phyloP scores from a whole-genome alignment of 2,888 invertebrate species.

The Sisyra terminalis region DNA sequence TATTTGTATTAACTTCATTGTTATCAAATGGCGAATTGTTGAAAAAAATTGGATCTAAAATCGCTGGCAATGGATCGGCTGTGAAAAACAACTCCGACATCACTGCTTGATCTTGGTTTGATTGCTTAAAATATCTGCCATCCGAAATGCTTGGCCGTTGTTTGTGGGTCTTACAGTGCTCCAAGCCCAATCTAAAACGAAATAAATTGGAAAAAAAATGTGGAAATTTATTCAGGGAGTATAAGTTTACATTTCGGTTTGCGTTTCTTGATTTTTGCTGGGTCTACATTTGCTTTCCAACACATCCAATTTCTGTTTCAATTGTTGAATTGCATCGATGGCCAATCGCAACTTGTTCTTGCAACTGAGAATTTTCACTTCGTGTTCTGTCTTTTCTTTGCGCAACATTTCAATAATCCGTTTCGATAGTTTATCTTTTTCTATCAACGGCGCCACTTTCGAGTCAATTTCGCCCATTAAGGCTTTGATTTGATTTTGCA shows the following conservation, averaged over 20 bases:
- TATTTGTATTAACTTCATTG: slow-evolving; percentile 5
- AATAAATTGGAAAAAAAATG: too few species aligned
- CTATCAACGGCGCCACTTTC: background rate
- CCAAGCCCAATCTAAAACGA: too few species aligned
- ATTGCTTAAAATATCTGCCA: too few species aligned
- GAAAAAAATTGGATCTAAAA: slow-evolving; percentile 8
- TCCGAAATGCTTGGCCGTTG: too few species aligned
- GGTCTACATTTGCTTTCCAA: background rate
- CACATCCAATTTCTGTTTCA: background rate
- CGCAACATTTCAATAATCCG: background rate
- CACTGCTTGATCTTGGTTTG: background rate
- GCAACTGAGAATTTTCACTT: slow-evolving; percentile 1
- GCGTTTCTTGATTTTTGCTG: background rate
- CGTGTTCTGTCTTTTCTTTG: slow-evolving; percentile 1
- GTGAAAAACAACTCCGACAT: slow-evolving; percentile 12
- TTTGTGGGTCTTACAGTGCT: too few species aligned
- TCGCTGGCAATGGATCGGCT: slow-evolving; percentile 6
- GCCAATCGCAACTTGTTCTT: background rate
- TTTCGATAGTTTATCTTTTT: background rate
- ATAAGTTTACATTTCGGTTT: background rate
- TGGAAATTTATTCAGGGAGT: too few species aligned
- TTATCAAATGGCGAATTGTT: slow-evolving; percentile 5
- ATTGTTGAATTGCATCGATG: slow-evolving; percentile 2
- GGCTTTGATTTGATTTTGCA: background rate
- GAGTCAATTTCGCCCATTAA: background rate